These are phyloP conservation scores for Tiphia femorata DNA, from an alignment of 2,888 invertebrate species.

Conservation along the genomic window DNA sequence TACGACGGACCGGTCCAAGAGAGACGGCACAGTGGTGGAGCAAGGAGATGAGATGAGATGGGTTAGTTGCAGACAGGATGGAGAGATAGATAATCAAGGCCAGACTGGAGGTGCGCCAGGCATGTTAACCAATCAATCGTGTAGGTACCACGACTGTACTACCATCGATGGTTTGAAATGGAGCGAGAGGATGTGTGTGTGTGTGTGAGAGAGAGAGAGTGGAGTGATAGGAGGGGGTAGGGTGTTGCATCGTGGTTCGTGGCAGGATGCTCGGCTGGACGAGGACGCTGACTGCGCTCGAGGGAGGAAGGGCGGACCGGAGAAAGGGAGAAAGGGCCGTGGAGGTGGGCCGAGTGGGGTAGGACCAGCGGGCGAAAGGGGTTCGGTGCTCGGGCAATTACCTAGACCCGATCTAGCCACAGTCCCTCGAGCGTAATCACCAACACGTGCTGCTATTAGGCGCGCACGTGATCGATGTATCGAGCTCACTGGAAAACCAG, in stretches of 20 bases:
- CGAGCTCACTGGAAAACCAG: conserved; percentile 47
- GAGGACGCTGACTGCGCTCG: too few species aligned
- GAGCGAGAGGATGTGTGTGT: conserved; percentile 21
- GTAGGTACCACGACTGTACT: conserved; percentile 38
- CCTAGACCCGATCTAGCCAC: conserved; percentile 59
- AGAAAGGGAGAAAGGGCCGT: conserved; percentile 9
- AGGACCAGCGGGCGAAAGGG: conserved; percentile 10
- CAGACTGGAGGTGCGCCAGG: conserved; percentile 52
- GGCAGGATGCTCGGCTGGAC: too few species aligned
- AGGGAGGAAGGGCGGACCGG: conserved; percentile 4
- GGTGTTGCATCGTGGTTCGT: conserved; percentile 15
- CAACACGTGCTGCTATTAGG: conserved; percentile 64
- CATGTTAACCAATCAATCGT: conserved; percentile 63
- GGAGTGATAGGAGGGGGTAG: conserved; percentile 29
- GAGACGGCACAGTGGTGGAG: background rate
- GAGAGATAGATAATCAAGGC: conserved; percentile 61
- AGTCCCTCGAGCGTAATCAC: conserved; percentile 64
- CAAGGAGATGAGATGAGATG: background rate
- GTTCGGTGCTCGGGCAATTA: conserved; percentile 56
- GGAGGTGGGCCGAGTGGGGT: conserved; percentile 23
- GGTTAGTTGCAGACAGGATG: conserved; percentile 49
- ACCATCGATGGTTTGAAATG: conserved; percentile 36
- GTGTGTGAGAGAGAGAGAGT: too few species aligned
- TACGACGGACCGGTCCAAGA: conserved; percentile 18
- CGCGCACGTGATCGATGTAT: conserved; percentile 62